phyloP scores from a whole-genome alignment of 2,888 invertebrate genomes.

The Opisthograptis luteolata region DNA sequence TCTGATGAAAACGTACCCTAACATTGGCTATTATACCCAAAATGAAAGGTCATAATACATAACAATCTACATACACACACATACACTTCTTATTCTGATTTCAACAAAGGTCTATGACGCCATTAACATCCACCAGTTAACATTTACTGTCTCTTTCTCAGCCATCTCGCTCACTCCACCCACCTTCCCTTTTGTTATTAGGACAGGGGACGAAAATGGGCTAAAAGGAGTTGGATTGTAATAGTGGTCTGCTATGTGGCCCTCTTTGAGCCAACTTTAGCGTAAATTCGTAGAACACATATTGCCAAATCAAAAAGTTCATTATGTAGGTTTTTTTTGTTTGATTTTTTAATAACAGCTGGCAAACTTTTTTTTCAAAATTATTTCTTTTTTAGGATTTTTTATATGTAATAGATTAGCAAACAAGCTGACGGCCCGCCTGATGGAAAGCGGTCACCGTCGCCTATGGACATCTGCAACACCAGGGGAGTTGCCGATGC shows the following conservation, averaged over 20 bases:
- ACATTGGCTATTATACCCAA: too few relatives aligned
- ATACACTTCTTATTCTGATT: conserved; percentile 31
- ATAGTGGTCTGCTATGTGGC: conserved; percentile 34
- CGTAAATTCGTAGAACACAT: conserved; percentile 8
- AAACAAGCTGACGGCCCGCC: too few relatives aligned
- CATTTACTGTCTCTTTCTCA: conserved; percentile 46
- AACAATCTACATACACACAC: conserved; percentile 12
- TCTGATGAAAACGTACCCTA: too few relatives aligned
- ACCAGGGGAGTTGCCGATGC: too few relatives aligned
- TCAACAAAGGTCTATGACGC: conserved; percentile 52
- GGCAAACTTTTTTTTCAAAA: too few relatives aligned
- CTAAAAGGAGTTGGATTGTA: conserved; percentile 49
- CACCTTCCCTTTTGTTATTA: conserved; percentile 45
- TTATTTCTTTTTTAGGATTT: too few relatives aligned
- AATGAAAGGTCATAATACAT: not conserved
- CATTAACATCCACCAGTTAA: conserved; percentile 70
- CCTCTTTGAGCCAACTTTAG: conserved; percentile 27
- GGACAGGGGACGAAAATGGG: conserved; percentile 47
- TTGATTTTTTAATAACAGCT: too few relatives aligned
- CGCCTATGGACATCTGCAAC: too few relatives aligned
- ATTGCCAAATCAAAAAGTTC: too few relatives aligned
- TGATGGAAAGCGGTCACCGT: too few relatives aligned
- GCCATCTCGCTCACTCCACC: conserved; percentile 51
- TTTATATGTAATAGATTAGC: too few relatives aligned
- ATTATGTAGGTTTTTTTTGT: too few relatives aligned